These are phyloP conservation scores for Pteromalus puparum DNA, from an alignment of 1,140 invertebrate species.

Conservation along the genomic window DNA sequence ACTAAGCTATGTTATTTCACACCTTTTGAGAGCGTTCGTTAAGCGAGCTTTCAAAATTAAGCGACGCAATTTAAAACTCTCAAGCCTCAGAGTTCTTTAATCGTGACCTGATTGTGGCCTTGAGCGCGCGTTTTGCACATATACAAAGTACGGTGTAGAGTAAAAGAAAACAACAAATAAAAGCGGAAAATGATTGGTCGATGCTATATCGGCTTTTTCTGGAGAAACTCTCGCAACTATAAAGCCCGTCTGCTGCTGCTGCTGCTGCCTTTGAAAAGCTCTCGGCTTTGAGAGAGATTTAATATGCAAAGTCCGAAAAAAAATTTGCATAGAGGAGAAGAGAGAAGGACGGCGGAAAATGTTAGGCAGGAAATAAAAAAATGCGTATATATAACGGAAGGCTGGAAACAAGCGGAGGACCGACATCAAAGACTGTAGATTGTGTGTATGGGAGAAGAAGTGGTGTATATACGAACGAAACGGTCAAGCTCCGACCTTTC, in stretches of 20 bases:
- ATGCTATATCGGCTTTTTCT: constrained; percentile 21
- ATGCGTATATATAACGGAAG: background rate
- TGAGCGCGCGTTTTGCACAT: background rate
- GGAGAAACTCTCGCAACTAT: background rate
- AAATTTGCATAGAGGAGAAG: background rate
- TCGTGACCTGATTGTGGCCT: background rate
- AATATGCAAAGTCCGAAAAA: constrained; percentile 27
- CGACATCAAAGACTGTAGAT: background rate
- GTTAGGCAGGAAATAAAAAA: constrained; percentile 1
- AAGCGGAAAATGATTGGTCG: background rate
- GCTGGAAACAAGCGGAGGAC: background rate
- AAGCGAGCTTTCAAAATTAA: background rate
- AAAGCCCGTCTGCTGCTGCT: too few relatives aligned
- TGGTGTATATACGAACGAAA: background rate
- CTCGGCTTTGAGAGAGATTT: constrained; percentile 21
- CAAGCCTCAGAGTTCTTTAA: background rate
- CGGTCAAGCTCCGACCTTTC: background rate
- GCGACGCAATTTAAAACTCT: background rate
- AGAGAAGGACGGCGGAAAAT: background rate
- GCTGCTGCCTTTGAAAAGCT: background rate
- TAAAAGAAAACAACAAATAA: background rate
- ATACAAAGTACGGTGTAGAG: background rate
- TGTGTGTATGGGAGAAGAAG: background rate
- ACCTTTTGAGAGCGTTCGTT: background rate
- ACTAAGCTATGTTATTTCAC: background rate